Conservation (phyloP, 2,888 invertebrate species). For the Morpho helenor region DNA sequence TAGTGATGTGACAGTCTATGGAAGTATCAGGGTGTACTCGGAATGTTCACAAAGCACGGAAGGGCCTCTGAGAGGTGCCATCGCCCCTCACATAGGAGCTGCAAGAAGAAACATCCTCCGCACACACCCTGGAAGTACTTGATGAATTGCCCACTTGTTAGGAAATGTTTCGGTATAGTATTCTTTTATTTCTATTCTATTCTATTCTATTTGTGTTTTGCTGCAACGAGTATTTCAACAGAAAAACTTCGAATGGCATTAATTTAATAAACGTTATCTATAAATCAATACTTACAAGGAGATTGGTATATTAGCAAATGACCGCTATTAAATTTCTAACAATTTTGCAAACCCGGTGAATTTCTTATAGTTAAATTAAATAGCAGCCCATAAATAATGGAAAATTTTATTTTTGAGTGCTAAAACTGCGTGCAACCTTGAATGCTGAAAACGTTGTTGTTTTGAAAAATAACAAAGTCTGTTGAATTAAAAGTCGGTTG, state of each 20-base stretch:
- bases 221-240: too few relatives aligned
- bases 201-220: slow-evolving; percentile 7
- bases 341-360: too few relatives aligned
- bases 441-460: slow-evolving; percentile 17
- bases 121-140: slow-evolving; percentile 79
- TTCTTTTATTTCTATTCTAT: slow-evolving; percentile 47
- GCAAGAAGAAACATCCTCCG: slow-evolving; percentile 72
- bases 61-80: slow-evolving; percentile 73
- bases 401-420: slow-evolving; percentile 22
- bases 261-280: too few relatives aligned
- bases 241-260: too few relatives aligned
- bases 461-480: slow-evolving; percentile 13
- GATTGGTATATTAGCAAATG: not conserved
- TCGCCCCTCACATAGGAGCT: slow-evolving; percentile 64
- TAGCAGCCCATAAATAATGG: slow-evolving; percentile 4
- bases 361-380: slow-evolving; percentile 3
- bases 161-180: slow-evolving; percentile 79
- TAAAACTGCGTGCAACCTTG: slow-evolving; percentile 16
- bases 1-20: slow-evolving; percentile 75
- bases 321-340: too few relatives aligned
- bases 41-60: slow-evolving; percentile 76
- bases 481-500: slow-evolving; percentile 9
- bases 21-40: slow-evolving; percentile 66
- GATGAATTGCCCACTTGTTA: slow-evolving; percentile 81
- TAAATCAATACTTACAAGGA: not conserved